Percentiles rank a stretch among this genome's conserved stretches.
Conservation (phyloP, 2,888 invertebrate species). For the Glyphotaelius pellucidus region DNA sequence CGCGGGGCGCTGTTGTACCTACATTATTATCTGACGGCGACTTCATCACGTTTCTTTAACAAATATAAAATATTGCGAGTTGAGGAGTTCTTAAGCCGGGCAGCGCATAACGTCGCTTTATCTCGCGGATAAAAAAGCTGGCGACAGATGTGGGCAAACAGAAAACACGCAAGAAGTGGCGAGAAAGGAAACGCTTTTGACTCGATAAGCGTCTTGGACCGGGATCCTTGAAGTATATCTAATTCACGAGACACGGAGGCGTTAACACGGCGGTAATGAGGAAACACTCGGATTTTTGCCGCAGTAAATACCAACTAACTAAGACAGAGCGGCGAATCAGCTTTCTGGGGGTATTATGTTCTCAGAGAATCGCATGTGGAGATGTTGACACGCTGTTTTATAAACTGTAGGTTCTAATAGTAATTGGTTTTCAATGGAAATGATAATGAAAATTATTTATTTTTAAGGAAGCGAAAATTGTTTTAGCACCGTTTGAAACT, state of each 20-base stretch:
- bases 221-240: constrained; percentile 16
- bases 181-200: not conserved
- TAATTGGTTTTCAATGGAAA: too few relatives aligned
- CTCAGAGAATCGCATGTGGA: too few relatives aligned
- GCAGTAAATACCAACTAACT: not conserved
- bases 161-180: not conserved
- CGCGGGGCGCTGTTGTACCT: not conserved
- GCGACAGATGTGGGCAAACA: constrained; percentile 27
- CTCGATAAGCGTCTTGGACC: constrained; percentile 27
- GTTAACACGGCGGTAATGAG: constrained; percentile 31
- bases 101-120: not conserved
- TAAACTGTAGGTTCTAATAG: too few relatives aligned
- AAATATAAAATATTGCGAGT: constrained; percentile 7
- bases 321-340: too few relatives aligned
- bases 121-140: constrained; percentile 7
- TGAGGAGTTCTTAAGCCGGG: not conserved
- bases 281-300: constrained; percentile 26
- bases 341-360: too few relatives aligned
- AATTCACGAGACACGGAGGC: constrained; percentile 18
- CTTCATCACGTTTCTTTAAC: constrained; percentile 27
- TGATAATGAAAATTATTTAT: too few relatives aligned
- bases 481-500: too few relatives aligned
- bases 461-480: too few relatives aligned
- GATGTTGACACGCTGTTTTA: too few relatives aligned
- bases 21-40: not conserved